Evolutionary conservation across 2,797 vertebrate genomes (phyloP).

Genomic region (Phyllotis vaccarum): DNA sequence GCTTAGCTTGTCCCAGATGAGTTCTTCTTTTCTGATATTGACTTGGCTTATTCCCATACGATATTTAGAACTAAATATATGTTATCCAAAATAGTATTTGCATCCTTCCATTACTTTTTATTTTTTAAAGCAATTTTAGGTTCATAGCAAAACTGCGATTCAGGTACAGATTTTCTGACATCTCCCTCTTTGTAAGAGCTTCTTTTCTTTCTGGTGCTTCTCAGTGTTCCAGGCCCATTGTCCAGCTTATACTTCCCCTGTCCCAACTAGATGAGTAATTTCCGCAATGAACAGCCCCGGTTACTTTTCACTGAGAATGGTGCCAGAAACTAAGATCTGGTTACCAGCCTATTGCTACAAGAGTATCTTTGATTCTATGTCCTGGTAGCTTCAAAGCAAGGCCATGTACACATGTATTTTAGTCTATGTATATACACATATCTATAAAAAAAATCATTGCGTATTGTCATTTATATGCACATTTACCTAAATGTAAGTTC

Average conservation of each 20-base stretch:
- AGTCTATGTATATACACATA: background rate
- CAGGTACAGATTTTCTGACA: background rate
- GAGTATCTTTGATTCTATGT: background rate
- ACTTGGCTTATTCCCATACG: background rate
- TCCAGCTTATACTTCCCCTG: background rate
- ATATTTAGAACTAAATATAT: background rate
- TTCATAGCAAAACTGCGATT: background rate
- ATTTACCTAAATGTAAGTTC: background rate
- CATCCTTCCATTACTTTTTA: background rate
- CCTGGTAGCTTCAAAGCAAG: background rate
- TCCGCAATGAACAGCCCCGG: background rate
- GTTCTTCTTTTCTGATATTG: background rate
- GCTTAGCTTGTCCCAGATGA: background rate
- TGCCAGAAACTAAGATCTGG: background rate
- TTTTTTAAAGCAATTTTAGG: slow-evolving; percentile 23
- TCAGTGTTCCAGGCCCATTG: background rate
- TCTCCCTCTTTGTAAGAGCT: background rate
- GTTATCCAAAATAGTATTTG: background rate
- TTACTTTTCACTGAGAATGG: background rate
- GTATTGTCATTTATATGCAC: background rate
- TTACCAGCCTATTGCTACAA: background rate
- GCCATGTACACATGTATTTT: background rate
- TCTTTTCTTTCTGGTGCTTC: background rate
- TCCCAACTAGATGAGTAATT: background rate
- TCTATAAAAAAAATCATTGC: background rate